phyloP scores from a whole-genome alignment of 2,888 invertebrate species.

The Mythimna loreyi region DNA sequence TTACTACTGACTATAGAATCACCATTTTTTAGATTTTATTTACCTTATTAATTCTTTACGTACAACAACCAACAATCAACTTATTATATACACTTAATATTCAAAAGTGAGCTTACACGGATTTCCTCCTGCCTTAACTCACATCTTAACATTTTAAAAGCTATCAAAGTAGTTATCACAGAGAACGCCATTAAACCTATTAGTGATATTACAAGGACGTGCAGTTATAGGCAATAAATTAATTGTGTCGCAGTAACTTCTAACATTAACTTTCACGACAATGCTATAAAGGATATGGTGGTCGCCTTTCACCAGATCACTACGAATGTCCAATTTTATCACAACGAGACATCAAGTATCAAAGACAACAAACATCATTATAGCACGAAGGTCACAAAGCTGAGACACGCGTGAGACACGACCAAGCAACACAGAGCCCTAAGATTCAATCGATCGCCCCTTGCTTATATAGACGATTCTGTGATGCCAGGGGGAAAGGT shows the following conservation, averaged over 20 bases:
- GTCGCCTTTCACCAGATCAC: conserved; percentile 37
- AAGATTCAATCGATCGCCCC: conserved; percentile 49
- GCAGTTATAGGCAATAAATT: not conserved
- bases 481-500: conserved; percentile 17
- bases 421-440: conserved; percentile 56
- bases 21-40: not conserved
- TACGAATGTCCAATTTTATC: conserved; percentile 37
- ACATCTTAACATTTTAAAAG: no score
- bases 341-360: conserved; percentile 44
- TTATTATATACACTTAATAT: no score
- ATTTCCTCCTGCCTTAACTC: no score
- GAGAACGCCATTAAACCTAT: not conserved
- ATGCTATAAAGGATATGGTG: not conserved
- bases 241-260: conserved; percentile 16
- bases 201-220: not conserved
- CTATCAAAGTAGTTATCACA: not conserved
- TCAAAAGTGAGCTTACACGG: no score
- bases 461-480: conserved; percentile 9
- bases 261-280: not conserved
- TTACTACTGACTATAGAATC: not conserved
- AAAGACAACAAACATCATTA: conserved; percentile 57
- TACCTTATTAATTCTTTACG: not conserved
- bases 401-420: conserved; percentile 61
- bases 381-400: conserved; percentile 51
- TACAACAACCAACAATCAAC: no score